Conservation (phyloP, 2,888 invertebrate genomes). For the Leptinotarsa juncta region DNA sequence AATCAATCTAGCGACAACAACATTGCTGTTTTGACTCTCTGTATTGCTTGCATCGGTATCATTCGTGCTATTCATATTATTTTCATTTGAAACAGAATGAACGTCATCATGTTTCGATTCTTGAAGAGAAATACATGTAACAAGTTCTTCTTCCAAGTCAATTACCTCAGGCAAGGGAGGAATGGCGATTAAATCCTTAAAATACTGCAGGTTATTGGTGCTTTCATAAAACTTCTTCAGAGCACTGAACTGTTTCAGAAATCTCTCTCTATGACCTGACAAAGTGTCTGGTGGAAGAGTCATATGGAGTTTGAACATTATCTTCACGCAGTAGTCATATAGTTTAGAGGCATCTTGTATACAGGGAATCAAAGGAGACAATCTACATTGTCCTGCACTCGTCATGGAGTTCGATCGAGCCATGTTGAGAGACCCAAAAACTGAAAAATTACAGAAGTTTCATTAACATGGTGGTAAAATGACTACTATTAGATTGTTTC, state of each 20-base stretch:
- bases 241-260: constrained; percentile 88
- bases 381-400: constrained; percentile 93
- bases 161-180: constrained; percentile 88
- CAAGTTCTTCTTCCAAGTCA: constrained; percentile 37
- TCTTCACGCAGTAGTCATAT: constrained; percentile 96
- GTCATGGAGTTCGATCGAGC: constrained; percentile 98
- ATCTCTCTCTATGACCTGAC: constrained; percentile 89
- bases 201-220: constrained; percentile 95
- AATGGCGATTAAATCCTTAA: constrained; percentile 93
- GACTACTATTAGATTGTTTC: too few species aligned
- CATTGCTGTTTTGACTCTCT: background rate
- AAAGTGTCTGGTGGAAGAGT: constrained; percentile 89
- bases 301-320: constrained; percentile 94
- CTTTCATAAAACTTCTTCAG: constrained; percentile 93
- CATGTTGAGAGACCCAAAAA: constrained; percentile 93
- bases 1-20: constrained; percentile 14
- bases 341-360: constrained; percentile 96
- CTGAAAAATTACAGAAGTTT: constrained; percentile 67
- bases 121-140: constrained; percentile 36
- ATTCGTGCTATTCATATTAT: constrained; percentile 11
- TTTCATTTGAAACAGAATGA: background rate
- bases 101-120: constrained; percentile 21
- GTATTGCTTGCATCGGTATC: constrained; percentile 9
- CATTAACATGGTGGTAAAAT: too few species aligned
- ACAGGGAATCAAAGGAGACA: constrained; percentile 94